Evolutionary conservation across 2,113 vertebrate species (phyloP).

Genomic region (Peromyscus polionotus): DNA sequence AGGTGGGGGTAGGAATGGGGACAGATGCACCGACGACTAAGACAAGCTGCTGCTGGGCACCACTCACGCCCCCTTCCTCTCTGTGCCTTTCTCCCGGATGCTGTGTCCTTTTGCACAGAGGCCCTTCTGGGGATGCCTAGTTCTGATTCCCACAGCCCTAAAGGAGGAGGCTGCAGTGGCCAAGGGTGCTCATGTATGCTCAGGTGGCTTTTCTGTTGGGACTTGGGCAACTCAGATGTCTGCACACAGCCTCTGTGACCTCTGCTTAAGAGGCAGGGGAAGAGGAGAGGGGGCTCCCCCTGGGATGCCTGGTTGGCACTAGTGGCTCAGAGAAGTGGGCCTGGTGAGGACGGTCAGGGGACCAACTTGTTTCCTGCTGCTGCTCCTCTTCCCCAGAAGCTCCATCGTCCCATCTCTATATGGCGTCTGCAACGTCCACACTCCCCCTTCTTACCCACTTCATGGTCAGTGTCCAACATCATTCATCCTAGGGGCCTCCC

Average conservation of each 20-base stretch:
- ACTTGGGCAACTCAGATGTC: not conserved
- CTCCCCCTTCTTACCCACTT: not conserved
- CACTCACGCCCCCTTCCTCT: fast-evolving
- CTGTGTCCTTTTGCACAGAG: not conserved
- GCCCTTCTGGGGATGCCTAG: not conserved
- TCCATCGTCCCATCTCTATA: not conserved
- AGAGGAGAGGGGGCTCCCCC: not conserved
- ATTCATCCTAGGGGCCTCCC: not conserved
- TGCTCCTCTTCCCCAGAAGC: not conserved
- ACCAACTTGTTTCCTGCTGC: not conserved
- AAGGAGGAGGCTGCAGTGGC: not conserved
- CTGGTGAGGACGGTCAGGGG: too few species aligned
- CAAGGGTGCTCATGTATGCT: not conserved
- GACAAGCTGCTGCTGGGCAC: not conserved
- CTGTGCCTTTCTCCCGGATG: not conserved
- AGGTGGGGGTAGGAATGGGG: not conserved
- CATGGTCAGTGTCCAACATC: not conserved
- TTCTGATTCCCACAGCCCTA: not conserved
- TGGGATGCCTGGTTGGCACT: not conserved
- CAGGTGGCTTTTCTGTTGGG: not conserved
- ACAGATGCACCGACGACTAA: too few species aligned
- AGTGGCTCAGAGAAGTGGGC: not conserved
- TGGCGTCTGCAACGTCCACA: not conserved
- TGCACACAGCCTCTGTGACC: not conserved
- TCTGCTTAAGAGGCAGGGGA: not conserved